Conservation (phyloP, 2,888 invertebrate species). For the Chironomus tentans region DNA sequence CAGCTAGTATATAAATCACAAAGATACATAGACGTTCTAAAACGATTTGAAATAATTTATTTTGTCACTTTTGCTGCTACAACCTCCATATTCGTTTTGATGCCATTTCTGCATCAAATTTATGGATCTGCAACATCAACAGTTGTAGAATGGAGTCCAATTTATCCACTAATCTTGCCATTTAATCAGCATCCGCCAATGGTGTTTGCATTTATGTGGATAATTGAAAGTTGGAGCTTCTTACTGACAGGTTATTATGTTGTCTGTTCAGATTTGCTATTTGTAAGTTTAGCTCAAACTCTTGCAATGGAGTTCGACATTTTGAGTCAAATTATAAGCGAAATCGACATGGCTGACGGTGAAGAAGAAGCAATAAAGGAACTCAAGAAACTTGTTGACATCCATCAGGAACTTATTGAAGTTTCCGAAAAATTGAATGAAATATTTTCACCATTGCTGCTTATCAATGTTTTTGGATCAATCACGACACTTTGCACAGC, state of each 20-base stretch:
- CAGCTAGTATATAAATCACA: neutral
- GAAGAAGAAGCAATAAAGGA: neutral
- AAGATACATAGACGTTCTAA: neutral
- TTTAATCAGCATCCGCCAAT: neutral
- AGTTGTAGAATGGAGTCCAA: neutral
- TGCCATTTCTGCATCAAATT: neutral
- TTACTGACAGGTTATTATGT: neutral
- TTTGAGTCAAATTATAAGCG: neutral
- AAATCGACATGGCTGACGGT: neutral
- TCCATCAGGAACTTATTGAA: neutral
- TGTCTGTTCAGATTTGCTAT: neutral
- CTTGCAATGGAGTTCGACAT: neutral
- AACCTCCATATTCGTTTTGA: neutral
- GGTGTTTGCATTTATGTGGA: neutral
- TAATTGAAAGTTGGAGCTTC: neutral
- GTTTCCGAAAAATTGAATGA: neutral
- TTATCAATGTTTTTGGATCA: neutral
- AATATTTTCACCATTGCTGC: neutral
- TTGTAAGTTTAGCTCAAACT: neutral
- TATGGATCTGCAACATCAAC: neutral
- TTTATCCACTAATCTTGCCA: neutral
- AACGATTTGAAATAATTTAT: neutral
- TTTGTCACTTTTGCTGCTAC: neutral
- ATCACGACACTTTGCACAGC: neutral
- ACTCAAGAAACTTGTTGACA: neutral